Base-by-base conservation (phyloP, 2,113 vertebrate species). In the Circaetus gallicus region DNA sequence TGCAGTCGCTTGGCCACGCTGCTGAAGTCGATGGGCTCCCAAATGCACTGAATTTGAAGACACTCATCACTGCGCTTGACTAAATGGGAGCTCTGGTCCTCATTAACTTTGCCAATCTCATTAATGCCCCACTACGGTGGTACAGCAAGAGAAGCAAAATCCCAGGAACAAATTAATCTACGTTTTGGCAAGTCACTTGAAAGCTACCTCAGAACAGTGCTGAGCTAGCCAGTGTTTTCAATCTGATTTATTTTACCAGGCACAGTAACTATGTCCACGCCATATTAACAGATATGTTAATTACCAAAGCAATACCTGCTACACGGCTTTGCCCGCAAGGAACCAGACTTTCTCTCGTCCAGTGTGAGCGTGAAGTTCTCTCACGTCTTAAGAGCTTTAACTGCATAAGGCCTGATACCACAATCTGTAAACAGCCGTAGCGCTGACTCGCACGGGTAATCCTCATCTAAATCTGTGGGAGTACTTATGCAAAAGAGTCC, bases 291-390 rank as follows among this genome's bases (percentile, higher is more conserved):
- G 74, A 18, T 49, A 16, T 0, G 3, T 69, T 87, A 42, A 87
- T 86, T 82, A 86, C 28, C 77, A 67, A 52, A 83, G 77, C 56
- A 84, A 43, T 73, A 80, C 81, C 83, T 82, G 87, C 67, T 90
- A 59, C 47, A n/a, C 94, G 81, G 88, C 93, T 96, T 89, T 88
- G 52, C 92, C 82, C 55, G 7, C 70, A 82, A 82, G 89, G 42
- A 87, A 93, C 45, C 92, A 88, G 56, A 85, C 93, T 74, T 95
- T 67, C 66, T n/a, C 72, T 61, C 17, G 49, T 20, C 42, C 77
- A 40, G 32, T 34, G 56, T 2, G 17, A 86, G 49, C 5, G 8
- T 61, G 59, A 53, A 72, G 47, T 59, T 81, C 40, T 76, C 38
- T 83, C 62, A 8, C 1, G 1, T 28, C 71, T 24, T 26, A 78